Percentiles rank a stretch among this genome's conserved stretches.
Conservation (phyloP, 2,797 vertebrate species). For the Menidia menidia region DNA sequence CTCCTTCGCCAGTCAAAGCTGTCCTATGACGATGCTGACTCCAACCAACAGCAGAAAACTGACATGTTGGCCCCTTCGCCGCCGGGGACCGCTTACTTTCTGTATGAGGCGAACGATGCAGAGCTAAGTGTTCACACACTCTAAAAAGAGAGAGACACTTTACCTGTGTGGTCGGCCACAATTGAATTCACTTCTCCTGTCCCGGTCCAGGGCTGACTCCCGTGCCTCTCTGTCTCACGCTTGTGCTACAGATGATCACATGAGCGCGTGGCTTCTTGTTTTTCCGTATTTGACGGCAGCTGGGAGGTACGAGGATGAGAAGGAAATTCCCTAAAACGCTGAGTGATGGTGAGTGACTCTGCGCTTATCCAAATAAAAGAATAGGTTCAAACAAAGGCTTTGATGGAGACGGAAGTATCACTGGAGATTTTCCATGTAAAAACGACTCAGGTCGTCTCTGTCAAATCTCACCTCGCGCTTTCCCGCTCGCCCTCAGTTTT, state of each 20-base stretch:
- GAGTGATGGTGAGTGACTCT: slow-evolving; percentile 40
- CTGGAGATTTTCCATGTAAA: slow-evolving; percentile 3
- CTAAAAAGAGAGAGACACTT: background rate
- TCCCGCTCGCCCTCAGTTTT: slow-evolving; percentile 37
- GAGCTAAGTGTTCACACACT: background rate
- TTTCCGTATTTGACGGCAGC: slow-evolving; percentile 44
- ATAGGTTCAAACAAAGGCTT: slow-evolving; percentile 22
- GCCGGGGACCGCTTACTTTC: background rate
- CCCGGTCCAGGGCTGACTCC: slow-evolving; percentile 43
- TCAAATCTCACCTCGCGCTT: slow-evolving; percentile 14
- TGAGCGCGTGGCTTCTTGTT: slow-evolving; percentile 63
- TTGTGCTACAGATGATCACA: slow-evolving; percentile 48
- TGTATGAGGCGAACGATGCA: background rate
- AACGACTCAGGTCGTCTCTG: background rate
- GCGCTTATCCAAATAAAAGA: slow-evolving; percentile 25
- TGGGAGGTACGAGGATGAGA: slow-evolving; percentile 53
- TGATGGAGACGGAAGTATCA: background rate
- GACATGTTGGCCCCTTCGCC: too few relatives aligned
- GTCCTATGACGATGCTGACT: slow-evolving; percentile 24
- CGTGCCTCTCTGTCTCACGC: slow-evolving; percentile 33
- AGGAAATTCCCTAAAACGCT: slow-evolving; percentile 47
- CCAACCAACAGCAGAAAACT: slow-evolving; percentile 19
- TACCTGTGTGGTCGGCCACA: slow-evolving; percentile 63
- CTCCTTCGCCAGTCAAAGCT: slow-evolving; percentile 25
- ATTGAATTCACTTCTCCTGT: slow-evolving; percentile 38